Evolutionary conservation across 2,113 vertebrate species (phyloP).

Genomic region (Dasyprocta punctata): DNA sequence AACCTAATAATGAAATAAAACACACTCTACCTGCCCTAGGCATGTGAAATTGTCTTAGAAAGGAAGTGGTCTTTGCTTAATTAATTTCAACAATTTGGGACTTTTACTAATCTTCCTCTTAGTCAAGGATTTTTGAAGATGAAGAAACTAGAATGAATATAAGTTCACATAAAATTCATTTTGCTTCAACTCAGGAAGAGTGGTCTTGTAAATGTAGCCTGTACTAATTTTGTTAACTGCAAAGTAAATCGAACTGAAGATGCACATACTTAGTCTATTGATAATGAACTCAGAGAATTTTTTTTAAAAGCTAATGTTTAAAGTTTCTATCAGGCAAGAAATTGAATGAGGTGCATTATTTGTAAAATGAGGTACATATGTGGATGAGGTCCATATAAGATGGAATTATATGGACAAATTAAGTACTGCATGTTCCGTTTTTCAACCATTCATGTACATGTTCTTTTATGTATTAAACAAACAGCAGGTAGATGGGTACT

Average conservation of each 20-base stretch:
- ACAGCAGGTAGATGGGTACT: neutral
- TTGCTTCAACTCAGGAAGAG: neutral
- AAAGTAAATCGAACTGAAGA: neutral
- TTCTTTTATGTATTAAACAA: neutral
- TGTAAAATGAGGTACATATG: neutral
- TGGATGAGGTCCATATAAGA: neutral
- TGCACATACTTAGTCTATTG: neutral
- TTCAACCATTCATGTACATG: neutral
- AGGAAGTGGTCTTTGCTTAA: neutral
- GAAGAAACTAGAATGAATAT: constrained; percentile 24
- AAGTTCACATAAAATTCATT: neutral
- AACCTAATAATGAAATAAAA: constrained; percentile 43
- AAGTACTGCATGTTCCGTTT: neutral
- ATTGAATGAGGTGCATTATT: neutral
- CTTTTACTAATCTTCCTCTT: constrained; percentile 31
- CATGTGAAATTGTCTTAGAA: neutral
- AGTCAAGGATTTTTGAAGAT: constrained; percentile 37
- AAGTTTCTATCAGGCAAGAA: neutral
- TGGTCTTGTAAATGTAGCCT: neutral
- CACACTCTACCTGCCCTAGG: neutral
- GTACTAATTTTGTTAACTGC: neutral
- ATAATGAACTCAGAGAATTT: neutral
- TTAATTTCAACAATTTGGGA: constrained; percentile 1
- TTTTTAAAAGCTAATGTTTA: neutral
- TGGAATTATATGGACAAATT: neutral